Conservation (phyloP, 1,140 invertebrate species). For the Idris sp. region DNA sequence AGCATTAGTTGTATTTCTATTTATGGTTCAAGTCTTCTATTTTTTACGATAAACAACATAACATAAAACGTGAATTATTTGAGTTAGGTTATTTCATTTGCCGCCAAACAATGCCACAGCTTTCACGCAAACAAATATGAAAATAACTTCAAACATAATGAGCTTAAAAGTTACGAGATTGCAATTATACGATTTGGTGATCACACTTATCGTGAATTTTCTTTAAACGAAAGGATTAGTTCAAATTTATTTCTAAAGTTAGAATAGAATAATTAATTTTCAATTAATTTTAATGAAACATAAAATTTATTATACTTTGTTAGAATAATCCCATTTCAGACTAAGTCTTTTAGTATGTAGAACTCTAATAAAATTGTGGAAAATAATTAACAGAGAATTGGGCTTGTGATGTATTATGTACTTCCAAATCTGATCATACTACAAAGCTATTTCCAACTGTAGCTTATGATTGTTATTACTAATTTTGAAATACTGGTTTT, state of each 20-base stretch:
- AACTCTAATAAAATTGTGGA: neutral
- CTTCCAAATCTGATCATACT: neutral
- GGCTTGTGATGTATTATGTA: neutral
- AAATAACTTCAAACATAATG: constrained; percentile 34
- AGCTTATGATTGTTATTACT: constrained; percentile 2
- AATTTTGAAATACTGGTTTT: neutral
- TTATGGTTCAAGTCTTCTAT: constrained; percentile 28
- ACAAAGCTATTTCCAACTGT: no score
- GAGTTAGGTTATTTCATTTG: constrained; percentile 49
- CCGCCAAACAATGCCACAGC: constrained; percentile 28
- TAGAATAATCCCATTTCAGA: neutral
- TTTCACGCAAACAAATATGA: constrained; percentile 41
- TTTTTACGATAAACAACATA: constrained; percentile 9
- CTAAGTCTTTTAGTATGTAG: neutral
- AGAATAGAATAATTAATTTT: neutral
- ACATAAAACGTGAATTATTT: constrained; percentile 22
- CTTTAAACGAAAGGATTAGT: constrained; percentile 2
- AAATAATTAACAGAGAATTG: neutral
- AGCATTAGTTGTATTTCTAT: constrained; percentile 52
- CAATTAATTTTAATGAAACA: neutral
- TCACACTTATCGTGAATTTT: constrained; percentile 5
- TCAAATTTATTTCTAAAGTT: neutral
- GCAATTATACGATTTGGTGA: constrained; percentile 7
- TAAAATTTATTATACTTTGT: neutral
- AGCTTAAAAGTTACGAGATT: constrained; percentile 33